Base-by-base conservation (phyloP, 2,113 vertebrate species). In the Halichoeres trimaculatus region DNA sequence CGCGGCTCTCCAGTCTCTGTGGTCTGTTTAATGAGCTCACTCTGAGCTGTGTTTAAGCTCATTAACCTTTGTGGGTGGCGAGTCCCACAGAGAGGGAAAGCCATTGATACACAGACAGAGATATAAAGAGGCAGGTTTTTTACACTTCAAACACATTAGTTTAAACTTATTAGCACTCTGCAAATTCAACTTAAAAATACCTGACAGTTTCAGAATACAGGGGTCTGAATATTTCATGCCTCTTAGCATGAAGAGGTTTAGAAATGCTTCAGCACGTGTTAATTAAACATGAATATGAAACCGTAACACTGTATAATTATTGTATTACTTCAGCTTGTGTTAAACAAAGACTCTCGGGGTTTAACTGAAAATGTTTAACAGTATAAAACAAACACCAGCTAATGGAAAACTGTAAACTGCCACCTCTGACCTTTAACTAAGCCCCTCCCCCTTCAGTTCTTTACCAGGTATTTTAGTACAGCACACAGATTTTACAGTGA, bases 11-110 rank as follows among this genome's bases (percentile, higher is more conserved):
- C 72, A 51, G 74, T 83, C 86, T 88, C 87, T 85, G 57, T 70
- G 79, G 85, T 85, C 67, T 81, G 89, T 95, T 95, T 96, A 96
- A 96, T 96, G 94, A 95, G 93, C 94, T 95, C 94, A 91, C 94
- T 92, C 93, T 94, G 92, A 95, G 92, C 93, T 93, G 93, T 94
- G 93, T 95, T 95, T 95, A 94, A 96, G 95, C 94, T 95, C 94
- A 95, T 95, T 96, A 96, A 95, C 94, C 94, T 94, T 92, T 92
- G 92, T 92, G 90, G 91, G 93, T 92, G 91, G 88, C 76, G 84
- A 93, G 84, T 85, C 85, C 85, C 85, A 83, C 84, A 51, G 88
- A 86, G 88, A 87, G 73, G 47, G 65, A 84, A 82, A 88, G 84
- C 80, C 74, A 89, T 63, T 78, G 81, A 88, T 85, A 88, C 76